Evolutionary conservation across 2,113 vertebrate species (phyloP).

Genomic region (Cinclus cinclus): DNA sequence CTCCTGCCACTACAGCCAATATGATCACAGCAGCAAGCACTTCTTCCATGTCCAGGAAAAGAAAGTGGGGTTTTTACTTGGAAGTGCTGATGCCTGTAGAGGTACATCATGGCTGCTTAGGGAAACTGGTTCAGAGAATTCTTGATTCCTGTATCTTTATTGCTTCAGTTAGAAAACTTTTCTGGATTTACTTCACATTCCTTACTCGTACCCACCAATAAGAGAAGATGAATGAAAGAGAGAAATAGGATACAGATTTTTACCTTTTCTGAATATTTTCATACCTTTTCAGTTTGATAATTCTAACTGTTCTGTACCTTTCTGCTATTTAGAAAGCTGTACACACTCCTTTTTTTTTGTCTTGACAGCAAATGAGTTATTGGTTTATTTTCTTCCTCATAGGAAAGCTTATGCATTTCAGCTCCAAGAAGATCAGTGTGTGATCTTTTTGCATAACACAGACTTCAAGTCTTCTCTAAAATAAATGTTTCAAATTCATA

Average conservation of each 20-base stretch:
- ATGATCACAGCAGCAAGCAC: slow-evolving; percentile 12
- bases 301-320: neutral
- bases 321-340: neutral
- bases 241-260: neutral
- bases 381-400: neutral
- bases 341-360: neutral
- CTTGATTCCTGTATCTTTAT: neutral
- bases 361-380: neutral
- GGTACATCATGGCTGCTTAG: neutral
- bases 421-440: neutral
- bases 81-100: slow-evolving; percentile 6
- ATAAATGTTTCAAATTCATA: slow-evolving; percentile 17
- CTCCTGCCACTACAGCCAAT: slow-evolving; percentile 20
- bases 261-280: neutral
- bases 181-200: neutral
- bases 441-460: neutral
- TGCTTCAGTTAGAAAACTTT: neutral
- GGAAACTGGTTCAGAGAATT: neutral
- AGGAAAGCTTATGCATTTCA: neutral
- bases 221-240: neutral
- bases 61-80: neutral
- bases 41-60: slow-evolving; percentile 4
- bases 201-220: neutral
- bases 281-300: neutral
- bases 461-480: neutral